These are phyloP conservation scores for Hermaeophaga mercurialis DNA, from an alignment of 2,888 invertebrate genomes.

Conservation along the genomic window DNA sequence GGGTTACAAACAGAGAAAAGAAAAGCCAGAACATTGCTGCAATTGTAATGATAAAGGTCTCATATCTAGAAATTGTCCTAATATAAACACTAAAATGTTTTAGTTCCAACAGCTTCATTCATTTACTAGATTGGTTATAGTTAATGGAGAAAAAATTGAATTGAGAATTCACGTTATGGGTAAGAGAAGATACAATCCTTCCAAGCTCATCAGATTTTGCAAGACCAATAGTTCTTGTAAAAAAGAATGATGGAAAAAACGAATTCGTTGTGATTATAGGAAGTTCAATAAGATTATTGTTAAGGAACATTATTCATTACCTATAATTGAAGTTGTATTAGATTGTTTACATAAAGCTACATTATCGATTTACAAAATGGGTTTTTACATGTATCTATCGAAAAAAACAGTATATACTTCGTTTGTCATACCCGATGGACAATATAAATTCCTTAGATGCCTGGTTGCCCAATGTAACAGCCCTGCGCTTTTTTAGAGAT, in stretches of 20 bases:
- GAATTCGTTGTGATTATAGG: conserved; percentile 31
- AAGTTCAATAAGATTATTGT: conserved; percentile 32
- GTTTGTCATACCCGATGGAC: conserved; percentile 51
- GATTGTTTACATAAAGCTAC: conserved; percentile 35
- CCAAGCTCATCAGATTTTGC: conserved; percentile 39
- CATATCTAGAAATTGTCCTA: too few relatives aligned
- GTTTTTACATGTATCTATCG: conserved; percentile 49
- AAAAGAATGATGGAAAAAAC: conserved; percentile 28
- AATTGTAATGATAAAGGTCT: too few relatives aligned
- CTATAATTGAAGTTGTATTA: conserved; percentile 51
- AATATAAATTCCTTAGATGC: conserved; percentile 51
- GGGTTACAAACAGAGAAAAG: too few relatives aligned
- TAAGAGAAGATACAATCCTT: conserved; percentile 31
- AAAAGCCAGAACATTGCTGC: too few relatives aligned
- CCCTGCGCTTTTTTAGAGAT: conserved; percentile 23
- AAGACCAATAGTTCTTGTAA: conserved; percentile 28
- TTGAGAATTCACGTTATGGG: too few relatives aligned
- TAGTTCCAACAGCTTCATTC: too few relatives aligned
- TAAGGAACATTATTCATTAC: conserved; percentile 44
- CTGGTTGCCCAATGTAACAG: conserved; percentile 52
- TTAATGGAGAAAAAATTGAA: too few relatives aligned
- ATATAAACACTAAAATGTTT: too few relatives aligned
- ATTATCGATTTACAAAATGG: conserved; percentile 48
- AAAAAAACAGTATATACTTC: conserved; percentile 46
- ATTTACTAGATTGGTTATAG: too few relatives aligned